Evolutionary conservation across 2,888 invertebrate species (phyloP).

Genomic region (Sinohyriopsis cumingii): DNA sequence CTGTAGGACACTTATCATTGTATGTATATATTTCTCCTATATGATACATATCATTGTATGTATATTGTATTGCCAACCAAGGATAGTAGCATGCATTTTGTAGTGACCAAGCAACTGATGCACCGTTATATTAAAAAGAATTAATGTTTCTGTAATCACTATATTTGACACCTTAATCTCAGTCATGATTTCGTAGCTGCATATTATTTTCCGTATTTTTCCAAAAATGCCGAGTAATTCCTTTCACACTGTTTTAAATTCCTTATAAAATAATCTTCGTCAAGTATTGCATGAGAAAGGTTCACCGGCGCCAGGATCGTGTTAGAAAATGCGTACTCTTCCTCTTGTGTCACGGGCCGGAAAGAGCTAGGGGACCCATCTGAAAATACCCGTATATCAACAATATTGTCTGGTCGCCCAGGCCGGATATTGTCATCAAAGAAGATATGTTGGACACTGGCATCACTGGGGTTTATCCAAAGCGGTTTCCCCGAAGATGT

Average conservation of each 20-base stretch:
- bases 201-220: too few species aligned
- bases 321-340: slow-evolving; percentile 29
- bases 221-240: slow-evolving; percentile 11
- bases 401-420: slow-evolving; percentile 30
- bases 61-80: too few species aligned
- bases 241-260: slow-evolving; percentile 29
- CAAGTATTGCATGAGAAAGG: slow-evolving; percentile 30
- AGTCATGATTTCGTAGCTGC: too few species aligned
- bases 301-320: slow-evolving; percentile 31
- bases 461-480: slow-evolving; percentile 26
- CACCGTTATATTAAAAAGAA: too few species aligned
- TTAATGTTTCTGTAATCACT: too few species aligned
- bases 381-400: slow-evolving; percentile 20
- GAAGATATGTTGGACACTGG: slow-evolving; percentile 29
- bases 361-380: slow-evolving; percentile 10
- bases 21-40: too few species aligned
- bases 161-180: too few species aligned
- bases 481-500: slow-evolving; percentile 31
- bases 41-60: too few species aligned
- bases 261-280: slow-evolving; percentile 32
- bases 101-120: too few species aligned
- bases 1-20: too few species aligned
- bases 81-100: too few species aligned
- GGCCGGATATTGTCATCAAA: slow-evolving; percentile 41
- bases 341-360: slow-evolving; percentile 16